A percentile compares a stretch with the other conserved stretches of the same genome.
phyloP scores from a whole-genome alignment of 2,797 vertebrate species.

The Neosilurus mollespiculum region DNA sequence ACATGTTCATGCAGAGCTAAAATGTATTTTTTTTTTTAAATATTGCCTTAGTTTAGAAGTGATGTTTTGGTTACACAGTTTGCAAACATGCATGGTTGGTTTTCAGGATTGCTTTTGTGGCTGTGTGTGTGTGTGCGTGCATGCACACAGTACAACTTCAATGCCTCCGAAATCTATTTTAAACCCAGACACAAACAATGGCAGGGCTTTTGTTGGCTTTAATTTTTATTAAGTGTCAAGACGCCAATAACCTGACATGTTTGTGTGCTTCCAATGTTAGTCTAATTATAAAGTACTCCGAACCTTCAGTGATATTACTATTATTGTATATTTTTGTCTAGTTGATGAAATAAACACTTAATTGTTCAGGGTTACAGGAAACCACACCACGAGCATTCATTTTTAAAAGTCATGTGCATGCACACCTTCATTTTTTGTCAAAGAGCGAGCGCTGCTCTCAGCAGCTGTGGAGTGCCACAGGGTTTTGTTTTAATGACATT shows the following conservation, averaged over 20 bases:
- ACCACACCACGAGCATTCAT: neutral
- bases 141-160: neutral
- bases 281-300: conserved; percentile 8
- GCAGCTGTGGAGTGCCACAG: no score
- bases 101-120: neutral
- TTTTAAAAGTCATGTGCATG: neutral
- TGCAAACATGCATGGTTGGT: neutral
- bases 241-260: conserved; percentile 6
- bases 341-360: neutral
- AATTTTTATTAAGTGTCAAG: neutral
- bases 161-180: neutral
- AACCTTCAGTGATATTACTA: conserved; percentile 4
- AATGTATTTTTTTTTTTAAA: conserved; percentile 4
- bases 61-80: conserved; percentile 28
- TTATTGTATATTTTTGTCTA: conserved; percentile 5
- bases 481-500: neutral
- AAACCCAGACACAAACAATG: neutral
- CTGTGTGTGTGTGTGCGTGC: neutral
- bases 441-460: neutral
- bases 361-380: conserved; percentile 2
- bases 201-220: neutral
- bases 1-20: neutral
- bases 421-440: neutral
- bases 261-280: conserved; percentile 26
- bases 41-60: neutral